A percentile compares a stretch with the other conserved stretches of the same genome.
Conservation (phyloP, 2,888 invertebrate species). For the Conops quadrifasciatus region DNA sequence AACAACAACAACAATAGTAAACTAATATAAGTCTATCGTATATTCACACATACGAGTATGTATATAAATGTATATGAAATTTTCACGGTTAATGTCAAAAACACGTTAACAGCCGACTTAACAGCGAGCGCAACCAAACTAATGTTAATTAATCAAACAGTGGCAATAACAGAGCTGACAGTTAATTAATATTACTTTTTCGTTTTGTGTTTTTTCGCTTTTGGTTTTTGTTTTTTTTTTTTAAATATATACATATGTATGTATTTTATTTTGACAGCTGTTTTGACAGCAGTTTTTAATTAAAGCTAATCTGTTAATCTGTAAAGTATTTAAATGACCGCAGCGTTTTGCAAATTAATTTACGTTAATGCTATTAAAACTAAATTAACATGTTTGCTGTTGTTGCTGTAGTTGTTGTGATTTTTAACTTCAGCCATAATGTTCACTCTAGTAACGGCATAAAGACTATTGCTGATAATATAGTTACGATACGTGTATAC, state of each 20-base stretch:
- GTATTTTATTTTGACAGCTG: constrained; percentile 18
- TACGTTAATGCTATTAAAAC: neutral
- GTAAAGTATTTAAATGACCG: neutral
- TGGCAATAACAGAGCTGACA: neutral
- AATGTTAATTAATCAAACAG: no score
- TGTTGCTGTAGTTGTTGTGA: neutral
- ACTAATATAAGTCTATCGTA: no score
- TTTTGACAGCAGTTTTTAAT: constrained; percentile 6
- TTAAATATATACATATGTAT: neutral
- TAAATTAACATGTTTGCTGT: neutral
- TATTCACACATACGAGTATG: no score
- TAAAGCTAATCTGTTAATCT: no score
- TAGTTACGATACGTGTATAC: no score
- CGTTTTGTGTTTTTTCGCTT: neutral
- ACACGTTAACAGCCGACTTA: no score
- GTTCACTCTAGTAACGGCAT: constrained; percentile 4
- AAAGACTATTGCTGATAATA: no score
- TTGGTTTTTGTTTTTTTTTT: neutral
- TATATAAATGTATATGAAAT: no score
- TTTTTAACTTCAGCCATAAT: neutral
- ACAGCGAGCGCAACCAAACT: no score
- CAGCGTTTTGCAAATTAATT: constrained; percentile 9
- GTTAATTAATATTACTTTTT: no score
- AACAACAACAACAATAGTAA: constrained; percentile 28
- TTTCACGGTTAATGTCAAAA: constrained; percentile 32